A percentile compares a stretch with the other conserved stretches of the same genome.
Conservation (phyloP, 37 sponge, comb jelly and placozoan genomes). For the Spongia lamella region DNA sequence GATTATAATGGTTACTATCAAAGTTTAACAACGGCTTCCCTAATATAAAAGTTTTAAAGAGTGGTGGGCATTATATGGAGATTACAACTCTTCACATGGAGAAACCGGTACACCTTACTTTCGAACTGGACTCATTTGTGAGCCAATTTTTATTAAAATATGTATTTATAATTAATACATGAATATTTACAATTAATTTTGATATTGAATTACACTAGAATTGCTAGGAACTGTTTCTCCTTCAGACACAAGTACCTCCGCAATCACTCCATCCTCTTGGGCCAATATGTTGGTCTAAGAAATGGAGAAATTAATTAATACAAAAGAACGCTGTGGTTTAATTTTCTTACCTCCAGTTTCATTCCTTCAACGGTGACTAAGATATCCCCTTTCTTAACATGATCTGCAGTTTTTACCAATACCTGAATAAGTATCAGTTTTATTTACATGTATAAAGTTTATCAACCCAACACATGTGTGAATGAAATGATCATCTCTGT, state of each 20-base stretch:
- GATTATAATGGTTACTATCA: too few relatives aligned
- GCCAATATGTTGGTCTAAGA: conserved; percentile 64
- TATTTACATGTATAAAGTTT: too few relatives aligned
- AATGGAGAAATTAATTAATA: not conserved
- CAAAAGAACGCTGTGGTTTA: not conserved
- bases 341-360: conserved; percentile 82
- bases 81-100: too few relatives aligned
- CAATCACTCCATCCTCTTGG: conserved; percentile 48
- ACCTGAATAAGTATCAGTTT: conserved; percentile 53
- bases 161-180: too few relatives aligned
- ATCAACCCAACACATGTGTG: too few relatives aligned
- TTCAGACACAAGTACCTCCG: conserved; percentile 47
- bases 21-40: too few relatives aligned
- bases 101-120: too few relatives aligned
- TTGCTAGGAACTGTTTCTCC: conserved; percentile 63
- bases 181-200: conserved; percentile 5
- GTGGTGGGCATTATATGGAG: too few relatives aligned
- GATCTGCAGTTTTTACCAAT: conserved; percentile 53
- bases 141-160: too few relatives aligned
- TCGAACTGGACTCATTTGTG: too few relatives aligned
- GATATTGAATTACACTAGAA: conserved; percentile 58
- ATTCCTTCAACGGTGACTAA: conserved; percentile 81
- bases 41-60: too few relatives aligned
- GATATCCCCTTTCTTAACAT: conserved; percentile 54
- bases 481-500: too few relatives aligned